Conservation (phyloP, 2,797 vertebrate species). For the Falco columbarius region DNA sequence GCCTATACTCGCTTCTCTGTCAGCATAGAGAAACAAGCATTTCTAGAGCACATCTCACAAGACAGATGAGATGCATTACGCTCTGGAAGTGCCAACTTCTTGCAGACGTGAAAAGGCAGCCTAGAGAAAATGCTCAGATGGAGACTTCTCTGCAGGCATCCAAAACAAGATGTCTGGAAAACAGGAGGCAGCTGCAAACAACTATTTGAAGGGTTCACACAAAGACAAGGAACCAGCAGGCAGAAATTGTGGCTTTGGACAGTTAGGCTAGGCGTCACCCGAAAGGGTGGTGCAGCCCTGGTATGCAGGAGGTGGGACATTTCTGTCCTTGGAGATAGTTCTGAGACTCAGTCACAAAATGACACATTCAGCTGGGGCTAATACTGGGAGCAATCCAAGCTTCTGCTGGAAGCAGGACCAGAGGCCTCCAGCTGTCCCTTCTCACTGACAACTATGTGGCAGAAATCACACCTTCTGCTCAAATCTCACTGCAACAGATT, state of each 20-base stretch:
- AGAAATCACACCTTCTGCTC: neutral
- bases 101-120: neutral
- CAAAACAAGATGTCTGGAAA: neutral
- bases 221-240: neutral
- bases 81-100: neutral
- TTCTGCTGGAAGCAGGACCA: neutral
- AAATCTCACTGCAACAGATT: neutral
- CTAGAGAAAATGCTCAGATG: neutral
- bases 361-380: neutral
- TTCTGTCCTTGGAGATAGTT: neutral
- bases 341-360: neutral
- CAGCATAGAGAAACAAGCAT: slow-evolving; percentile 3
- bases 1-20: neutral
- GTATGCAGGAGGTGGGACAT: neutral
- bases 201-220: neutral
- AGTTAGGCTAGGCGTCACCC: neutral
- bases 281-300: neutral
- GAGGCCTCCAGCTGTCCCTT: neutral
- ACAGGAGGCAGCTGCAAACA: neutral
- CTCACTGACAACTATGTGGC: neutral
- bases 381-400: neutral
- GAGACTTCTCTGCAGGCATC: neutral
- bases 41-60: neutral
- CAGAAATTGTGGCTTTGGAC: neutral
- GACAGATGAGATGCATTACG: neutral